These are phyloP conservation scores for Anseranas semipalmata DNA, from an alignment of 2,113 vertebrate species.

Conservation along the genomic window DNA sequence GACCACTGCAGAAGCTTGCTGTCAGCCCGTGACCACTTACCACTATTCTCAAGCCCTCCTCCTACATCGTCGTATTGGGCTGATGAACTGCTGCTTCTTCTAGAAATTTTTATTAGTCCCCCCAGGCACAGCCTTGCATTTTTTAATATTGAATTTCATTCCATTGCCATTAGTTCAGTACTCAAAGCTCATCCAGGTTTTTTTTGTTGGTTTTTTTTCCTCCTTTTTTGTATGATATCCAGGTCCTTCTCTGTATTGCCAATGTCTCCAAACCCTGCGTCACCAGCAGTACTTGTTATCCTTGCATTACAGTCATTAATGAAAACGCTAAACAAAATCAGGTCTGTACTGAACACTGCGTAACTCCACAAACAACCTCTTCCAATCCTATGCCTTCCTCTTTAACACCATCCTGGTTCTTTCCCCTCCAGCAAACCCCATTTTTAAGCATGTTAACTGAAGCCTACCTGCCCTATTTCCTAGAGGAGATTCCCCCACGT, in stretches of 20 bases:
- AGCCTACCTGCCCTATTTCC: slow-evolving; percentile 18
- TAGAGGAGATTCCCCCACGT: not conserved
- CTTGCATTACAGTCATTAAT: not conserved
- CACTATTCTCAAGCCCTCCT: not conserved
- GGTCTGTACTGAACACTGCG: not conserved
- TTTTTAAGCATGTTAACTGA: not conserved
- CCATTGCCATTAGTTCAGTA: slow-evolving; percentile 50
- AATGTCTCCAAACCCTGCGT: not conserved
- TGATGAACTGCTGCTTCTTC: slow-evolving; percentile 7
- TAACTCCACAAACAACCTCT: not conserved
- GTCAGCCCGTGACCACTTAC: not conserved
- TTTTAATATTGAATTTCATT: slow-evolving; percentile 64
- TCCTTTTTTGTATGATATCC: not conserved
- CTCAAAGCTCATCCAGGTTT: slow-evolving; percentile 1
- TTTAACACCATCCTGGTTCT: not conserved
- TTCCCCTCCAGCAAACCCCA: not conserved
- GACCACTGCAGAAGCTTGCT: not conserved
- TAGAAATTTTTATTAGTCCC: slow-evolving; percentile 56
- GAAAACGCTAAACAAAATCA: not conserved
- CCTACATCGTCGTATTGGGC: not conserved
- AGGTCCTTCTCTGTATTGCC: not conserved
- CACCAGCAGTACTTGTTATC: not conserved
- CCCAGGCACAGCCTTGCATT: slow-evolving; percentile 32
- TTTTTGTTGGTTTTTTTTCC: not conserved
- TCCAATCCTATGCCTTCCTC: not conserved